Evolutionary conservation across 2,888 invertebrate species (phyloP).

Genomic region (Zhengitettix transpicula): DNA sequence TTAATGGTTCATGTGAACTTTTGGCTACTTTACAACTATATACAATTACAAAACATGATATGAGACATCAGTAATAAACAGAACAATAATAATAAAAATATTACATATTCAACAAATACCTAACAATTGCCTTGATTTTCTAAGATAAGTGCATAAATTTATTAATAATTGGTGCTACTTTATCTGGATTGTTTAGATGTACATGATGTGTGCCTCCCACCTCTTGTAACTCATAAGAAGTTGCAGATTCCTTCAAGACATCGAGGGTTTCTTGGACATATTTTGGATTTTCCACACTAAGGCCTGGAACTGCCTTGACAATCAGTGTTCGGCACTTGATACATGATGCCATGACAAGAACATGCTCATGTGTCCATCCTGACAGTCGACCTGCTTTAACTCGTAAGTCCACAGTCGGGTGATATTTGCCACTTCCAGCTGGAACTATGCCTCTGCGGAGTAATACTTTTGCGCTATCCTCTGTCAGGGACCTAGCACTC

Average conservation of each 20-base stretch:
- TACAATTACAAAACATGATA: no score
- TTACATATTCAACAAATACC: background rate
- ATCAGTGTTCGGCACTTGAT: conserved; percentile 19
- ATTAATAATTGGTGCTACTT: conserved; percentile 15
- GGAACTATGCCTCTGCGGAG: conserved; percentile 59
- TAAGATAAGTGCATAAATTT: conserved; percentile 12
- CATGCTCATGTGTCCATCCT: conserved; percentile 13
- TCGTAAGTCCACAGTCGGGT: conserved; percentile 57
- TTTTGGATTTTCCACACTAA: conserved; percentile 13
- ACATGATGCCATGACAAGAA: conserved; percentile 14
- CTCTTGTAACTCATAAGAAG: conserved; percentile 14
- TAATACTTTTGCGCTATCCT: conserved; percentile 47
- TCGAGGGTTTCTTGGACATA: conserved; percentile 11
- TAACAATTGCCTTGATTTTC: background rate
- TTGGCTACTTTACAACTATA: no score
- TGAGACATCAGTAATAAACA: no score
- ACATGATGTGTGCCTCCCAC: conserved; percentile 18
- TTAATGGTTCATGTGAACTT: no score
- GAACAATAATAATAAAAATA: no score
- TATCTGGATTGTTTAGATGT: conserved; percentile 17
- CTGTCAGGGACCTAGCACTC: conserved; percentile 35
- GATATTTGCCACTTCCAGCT: conserved; percentile 1
- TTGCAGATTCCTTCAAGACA: conserved; percentile 11
- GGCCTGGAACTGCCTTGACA: conserved; percentile 18
- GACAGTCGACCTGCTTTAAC: conserved; percentile 35